A percentile compares a stretch with the other conserved stretches of the same genome.
phyloP scores from a whole-genome alignment of 1,140 invertebrate species.

The Diprion similis region DNA sequence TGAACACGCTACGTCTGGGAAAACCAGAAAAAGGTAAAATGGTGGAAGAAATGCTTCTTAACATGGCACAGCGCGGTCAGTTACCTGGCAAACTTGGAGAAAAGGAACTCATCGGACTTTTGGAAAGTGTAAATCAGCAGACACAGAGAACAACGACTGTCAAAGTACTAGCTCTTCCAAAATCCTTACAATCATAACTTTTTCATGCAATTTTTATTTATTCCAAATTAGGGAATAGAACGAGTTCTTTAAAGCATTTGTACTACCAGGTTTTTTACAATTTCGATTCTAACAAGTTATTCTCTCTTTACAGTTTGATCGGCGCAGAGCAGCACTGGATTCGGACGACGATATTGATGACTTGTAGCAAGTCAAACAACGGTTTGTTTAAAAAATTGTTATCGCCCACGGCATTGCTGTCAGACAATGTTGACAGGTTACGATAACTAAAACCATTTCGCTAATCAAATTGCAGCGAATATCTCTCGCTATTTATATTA shows the following conservation, averaged over 20 bases:
- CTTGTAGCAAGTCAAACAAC: constrained; percentile 45
- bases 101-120: constrained; percentile 81
- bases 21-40: constrained; percentile 95
- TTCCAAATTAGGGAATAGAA: neutral
- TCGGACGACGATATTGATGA: constrained; percentile 77
- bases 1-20: constrained; percentile 91
- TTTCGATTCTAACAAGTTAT: constrained; percentile 19
- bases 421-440: neutral
- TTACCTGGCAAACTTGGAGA: constrained; percentile 82
- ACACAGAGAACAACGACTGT: constrained; percentile 80
- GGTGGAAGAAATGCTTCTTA: constrained; percentile 92
- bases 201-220: neutral
- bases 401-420: neutral
- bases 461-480: neutral
- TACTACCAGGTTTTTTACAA: too few relatives aligned
- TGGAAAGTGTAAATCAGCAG: constrained; percentile 88
- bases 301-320: constrained; percentile 71
- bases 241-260: neutral
- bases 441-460: neutral
- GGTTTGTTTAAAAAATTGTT: constrained; percentile 12
- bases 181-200: neutral
- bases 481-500: neutral
- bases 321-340: constrained; percentile 82
- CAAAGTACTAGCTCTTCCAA: constrained; percentile 65
- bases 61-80: constrained; percentile 90